Evolutionary conservation across 2,888 invertebrate species (phyloP).

Genomic region (Drosophila rubida): DNA sequence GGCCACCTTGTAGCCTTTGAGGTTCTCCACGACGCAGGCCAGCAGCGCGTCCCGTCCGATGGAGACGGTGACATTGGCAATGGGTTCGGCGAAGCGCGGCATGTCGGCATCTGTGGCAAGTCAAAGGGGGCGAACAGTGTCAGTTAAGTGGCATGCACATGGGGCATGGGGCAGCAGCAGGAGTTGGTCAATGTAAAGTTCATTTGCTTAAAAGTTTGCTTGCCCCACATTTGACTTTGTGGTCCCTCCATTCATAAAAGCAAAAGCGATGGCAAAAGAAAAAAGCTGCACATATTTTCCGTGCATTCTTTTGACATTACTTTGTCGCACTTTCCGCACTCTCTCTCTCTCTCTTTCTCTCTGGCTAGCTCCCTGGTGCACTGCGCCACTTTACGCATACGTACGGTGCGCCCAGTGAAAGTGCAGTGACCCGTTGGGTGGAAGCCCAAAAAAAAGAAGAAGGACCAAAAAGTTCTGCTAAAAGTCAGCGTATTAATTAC

Average conservation of each 20-base stretch:
- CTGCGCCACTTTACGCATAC: constrained; percentile 63
- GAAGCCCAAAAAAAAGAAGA: constrained; percentile 13
- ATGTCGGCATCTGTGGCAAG: constrained; percentile 83
- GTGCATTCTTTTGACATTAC: constrained; percentile 43
- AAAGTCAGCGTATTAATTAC: constrained; percentile 77
- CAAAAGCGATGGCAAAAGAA: constrained; percentile 27
- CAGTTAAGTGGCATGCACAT: constrained; percentile 16
- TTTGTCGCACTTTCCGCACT: constrained; percentile 33
- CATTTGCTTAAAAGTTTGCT: constrained; percentile 37
- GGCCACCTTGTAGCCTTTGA: constrained; percentile 94
- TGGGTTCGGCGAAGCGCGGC: constrained; percentile 94
- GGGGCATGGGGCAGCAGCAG: background rate
- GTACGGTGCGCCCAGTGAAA: constrained; percentile 36
- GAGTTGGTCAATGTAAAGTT: constrained; percentile 23
- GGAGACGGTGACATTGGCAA: constrained; percentile 95
- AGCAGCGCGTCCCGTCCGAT: constrained; percentile 94
- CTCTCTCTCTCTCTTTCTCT: constrained; percentile 16
- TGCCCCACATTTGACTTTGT: constrained; percentile 47
- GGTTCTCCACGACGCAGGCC: constrained; percentile 95
- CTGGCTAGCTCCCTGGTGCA: constrained; percentile 21
- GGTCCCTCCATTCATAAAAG: constrained; percentile 27
- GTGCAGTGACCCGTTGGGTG: constrained; percentile 26
- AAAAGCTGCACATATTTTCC: constrained; percentile 30
- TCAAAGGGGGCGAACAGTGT: background rate
- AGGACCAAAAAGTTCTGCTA: constrained; percentile 20